Evolutionary conservation across 2,797 vertebrate genomes (phyloP).

Genomic region (Nasua narica): DNA sequence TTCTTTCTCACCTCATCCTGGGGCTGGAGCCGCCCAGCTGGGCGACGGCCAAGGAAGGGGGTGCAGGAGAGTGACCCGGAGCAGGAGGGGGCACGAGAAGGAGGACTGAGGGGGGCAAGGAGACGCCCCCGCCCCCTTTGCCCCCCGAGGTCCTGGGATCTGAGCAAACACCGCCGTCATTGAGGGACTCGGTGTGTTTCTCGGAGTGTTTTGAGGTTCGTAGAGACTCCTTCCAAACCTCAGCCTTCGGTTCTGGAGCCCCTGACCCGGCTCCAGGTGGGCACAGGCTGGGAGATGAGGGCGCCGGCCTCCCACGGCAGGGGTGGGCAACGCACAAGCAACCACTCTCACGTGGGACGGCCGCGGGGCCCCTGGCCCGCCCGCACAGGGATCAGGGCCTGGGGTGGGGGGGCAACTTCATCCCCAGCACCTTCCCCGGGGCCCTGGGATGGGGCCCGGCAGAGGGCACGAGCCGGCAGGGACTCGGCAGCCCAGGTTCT

Average conservation of each 20-base stretch:
- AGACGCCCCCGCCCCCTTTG: background rate
- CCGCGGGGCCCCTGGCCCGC: accelerated
- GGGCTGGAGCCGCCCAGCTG: slow-evolving; percentile 13
- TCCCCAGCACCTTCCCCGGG: background rate
- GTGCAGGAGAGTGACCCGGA: background rate
- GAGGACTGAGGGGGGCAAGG: accelerated
- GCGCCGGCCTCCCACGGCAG: accelerated
- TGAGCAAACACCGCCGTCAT: background rate
- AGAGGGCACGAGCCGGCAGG: background rate
- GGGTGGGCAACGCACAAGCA: too few relatives aligned
- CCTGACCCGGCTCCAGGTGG: accelerated
- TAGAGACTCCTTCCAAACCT: background rate
- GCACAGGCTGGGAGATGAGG: accelerated
- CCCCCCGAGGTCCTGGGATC: accelerated
- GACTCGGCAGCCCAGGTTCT: background rate
- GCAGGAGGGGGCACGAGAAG: background rate
- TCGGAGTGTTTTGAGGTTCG: background rate
- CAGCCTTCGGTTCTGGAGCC: background rate
- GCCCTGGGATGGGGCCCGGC: background rate
- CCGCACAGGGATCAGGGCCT: background rate
- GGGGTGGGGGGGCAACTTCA: background rate
- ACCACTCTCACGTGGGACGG: accelerated
- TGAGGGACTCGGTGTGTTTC: accelerated
- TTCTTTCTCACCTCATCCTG: slow-evolving; percentile 43
- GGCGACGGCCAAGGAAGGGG: background rate